Base-by-base conservation (phyloP, 2,113 vertebrate species). In the Vulpes vulpes region DNA sequence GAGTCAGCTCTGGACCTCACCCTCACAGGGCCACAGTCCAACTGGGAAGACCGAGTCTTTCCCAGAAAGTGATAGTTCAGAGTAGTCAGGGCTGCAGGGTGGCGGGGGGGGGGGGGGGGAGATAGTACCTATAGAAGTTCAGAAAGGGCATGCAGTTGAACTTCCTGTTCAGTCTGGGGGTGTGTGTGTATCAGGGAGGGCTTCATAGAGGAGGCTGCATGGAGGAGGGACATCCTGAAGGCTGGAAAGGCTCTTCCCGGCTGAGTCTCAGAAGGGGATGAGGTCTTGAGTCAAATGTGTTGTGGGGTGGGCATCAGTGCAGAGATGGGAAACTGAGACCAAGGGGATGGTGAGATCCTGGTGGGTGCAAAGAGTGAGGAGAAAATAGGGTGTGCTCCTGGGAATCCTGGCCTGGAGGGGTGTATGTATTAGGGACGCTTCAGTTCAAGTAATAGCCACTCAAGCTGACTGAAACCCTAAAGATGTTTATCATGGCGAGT, bases 251-350 rank as follows among this genome's bases (percentile, higher is more conserved):
- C 17, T 57, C 69, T 11, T 73, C 38, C 35, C 11, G 74, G 73
- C 73, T 38, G 85, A 67, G 64, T 35, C 59, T 90, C 49, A 51
- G 51, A 25, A 92, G 57, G 57, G 76, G 35, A 11, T 23, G 30
- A 81, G 53, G 12, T 49, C 53, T 69, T 35, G 27, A 81, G 38
- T 74, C 64, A 57, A n/a, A 76, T 62, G 43, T 62, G 4, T 67
- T 35, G 74, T 64, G 32, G 30, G 25, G 11, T 60, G 32, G 14
- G 51, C 32, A n/a, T 53, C 20, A 64, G 53, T 51, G 55, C 67
- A 79, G 79, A 79, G 73, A 53, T 62, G 78, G 79, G 59, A 84
- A 79, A 62, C 67, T 43, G 76, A 86, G 53, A 25, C 64, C 83
- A 60, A 59, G 43, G n/a, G 6, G 11, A 32, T 76, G 14, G 30